phyloP scores from a whole-genome alignment of 2,888 invertebrate species.

The Ophion costatus region DNA sequence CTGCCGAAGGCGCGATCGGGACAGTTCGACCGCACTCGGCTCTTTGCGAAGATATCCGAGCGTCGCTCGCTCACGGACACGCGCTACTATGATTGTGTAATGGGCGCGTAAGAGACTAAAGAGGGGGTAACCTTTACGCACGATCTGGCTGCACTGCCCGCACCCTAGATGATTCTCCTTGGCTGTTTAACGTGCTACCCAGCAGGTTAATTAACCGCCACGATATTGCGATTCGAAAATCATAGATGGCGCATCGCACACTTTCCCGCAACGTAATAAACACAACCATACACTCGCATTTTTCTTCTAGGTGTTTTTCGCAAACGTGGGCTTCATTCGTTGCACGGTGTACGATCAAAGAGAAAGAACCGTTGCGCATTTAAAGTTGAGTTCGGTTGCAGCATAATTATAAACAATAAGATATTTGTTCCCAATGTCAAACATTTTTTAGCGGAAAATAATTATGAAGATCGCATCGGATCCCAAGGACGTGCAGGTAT shows the following conservation, averaged over 20 bases:
- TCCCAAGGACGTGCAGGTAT: constrained; percentile 80
- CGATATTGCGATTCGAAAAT: background rate
- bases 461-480: constrained; percentile 76
- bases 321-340: background rate
- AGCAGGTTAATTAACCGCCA: background rate
- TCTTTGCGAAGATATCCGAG: no score
- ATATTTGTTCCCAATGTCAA: constrained; percentile 10
- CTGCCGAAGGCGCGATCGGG: no score
- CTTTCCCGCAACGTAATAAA: background rate
- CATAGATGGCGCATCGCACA: constrained; percentile 20
- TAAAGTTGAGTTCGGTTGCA: constrained; percentile 30
- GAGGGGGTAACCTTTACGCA: no score
- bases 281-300: background rate
- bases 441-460: constrained; percentile 31
- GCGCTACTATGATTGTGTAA: no score
- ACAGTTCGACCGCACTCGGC: no score
- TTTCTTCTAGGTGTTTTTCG: background rate
- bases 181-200: background rate
- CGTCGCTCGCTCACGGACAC: no score
- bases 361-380: constrained; percentile 26
- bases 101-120: no score
- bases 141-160: no score
- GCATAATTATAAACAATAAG: background rate
- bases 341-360: constrained; percentile 9
- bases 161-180: background rate